A percentile compares a stretch with the other conserved stretches of the same genome.
Conservation (phyloP, 2,888 invertebrate species). For the Pollenia amentaria region DNA sequence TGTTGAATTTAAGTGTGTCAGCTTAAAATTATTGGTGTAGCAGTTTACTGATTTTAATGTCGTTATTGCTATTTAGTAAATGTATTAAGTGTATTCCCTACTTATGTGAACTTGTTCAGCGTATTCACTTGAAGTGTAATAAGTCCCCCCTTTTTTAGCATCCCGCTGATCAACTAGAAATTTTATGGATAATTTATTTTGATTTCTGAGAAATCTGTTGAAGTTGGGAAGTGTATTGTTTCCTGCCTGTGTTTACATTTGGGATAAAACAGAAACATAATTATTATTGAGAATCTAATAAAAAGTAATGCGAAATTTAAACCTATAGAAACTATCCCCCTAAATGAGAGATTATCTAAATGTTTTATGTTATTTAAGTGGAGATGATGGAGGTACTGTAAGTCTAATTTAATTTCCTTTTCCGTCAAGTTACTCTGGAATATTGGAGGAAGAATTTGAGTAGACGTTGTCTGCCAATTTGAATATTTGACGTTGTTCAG, state of each 20-base stretch:
- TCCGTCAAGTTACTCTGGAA: slow-evolving; percentile 6
- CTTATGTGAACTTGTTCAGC: too few relatives aligned
- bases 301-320: neutral
- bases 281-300: neutral
- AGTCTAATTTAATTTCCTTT: slow-evolving; percentile 30
- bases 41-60: too few relatives aligned
- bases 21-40: too few relatives aligned
- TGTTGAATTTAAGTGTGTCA: too few relatives aligned
- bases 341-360: neutral
- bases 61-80: too few relatives aligned
- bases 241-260: neutral
- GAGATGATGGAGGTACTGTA: neutral
- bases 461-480: slow-evolving; percentile 12
- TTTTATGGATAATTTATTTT: slow-evolving; percentile 33
- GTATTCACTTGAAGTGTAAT: too few relatives aligned
- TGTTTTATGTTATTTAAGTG: slow-evolving; percentile 17
- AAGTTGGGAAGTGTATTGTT: slow-evolving; percentile 1
- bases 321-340: slow-evolving; percentile 1
- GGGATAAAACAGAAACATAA: neutral
- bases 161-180: neutral
- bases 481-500: neutral
- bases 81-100: too few relatives aligned
- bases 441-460: slow-evolving; percentile 18
- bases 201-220: neutral
- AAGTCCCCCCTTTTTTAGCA: too few relatives aligned